Conservation (phyloP, 2,888 invertebrate genomes). For the Aquatica leii region DNA sequence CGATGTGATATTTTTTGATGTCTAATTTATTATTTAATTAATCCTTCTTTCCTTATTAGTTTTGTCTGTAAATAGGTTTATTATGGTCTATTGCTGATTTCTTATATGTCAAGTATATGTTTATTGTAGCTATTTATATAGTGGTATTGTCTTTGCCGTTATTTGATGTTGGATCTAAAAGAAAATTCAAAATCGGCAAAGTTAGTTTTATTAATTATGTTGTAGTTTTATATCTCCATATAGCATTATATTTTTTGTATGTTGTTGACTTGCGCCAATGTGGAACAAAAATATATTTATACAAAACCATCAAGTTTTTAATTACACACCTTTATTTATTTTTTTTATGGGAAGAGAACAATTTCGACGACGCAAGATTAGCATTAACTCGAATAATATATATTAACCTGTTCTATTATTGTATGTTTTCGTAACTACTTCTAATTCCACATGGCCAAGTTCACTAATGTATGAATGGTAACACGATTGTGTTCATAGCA, state of each 20-base stretch:
- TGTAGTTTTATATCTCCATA: conserved; percentile 53
- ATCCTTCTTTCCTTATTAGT: conserved; percentile 46
- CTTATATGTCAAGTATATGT: conserved; percentile 30
- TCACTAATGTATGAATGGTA: conserved; percentile 55
- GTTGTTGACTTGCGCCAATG: conserved; percentile 63
- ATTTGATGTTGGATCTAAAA: conserved; percentile 17
- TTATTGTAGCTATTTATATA: conserved; percentile 29
- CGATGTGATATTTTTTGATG: conserved; percentile 44
- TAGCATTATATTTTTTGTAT: conserved; percentile 62
- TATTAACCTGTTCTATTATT: conserved; percentile 35
- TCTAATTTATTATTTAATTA: conserved; percentile 37
- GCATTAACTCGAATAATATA: conserved; percentile 37
- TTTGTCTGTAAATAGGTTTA: conserved; percentile 20
- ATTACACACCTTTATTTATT: conserved; percentile 22
- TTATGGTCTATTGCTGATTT: conserved; percentile 26
- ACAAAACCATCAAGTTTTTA: conserved; percentile 51
- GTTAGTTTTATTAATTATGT: conserved; percentile 34
- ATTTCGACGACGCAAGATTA: conserved; percentile 19
- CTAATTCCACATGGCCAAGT: conserved; percentile 63
- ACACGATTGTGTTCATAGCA: conserved; percentile 56
- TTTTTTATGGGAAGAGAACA: conserved; percentile 10
- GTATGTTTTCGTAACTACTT: conserved; percentile 44
- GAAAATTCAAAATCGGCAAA: conserved; percentile 20
- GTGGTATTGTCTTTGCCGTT: conserved; percentile 23
- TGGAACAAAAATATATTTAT: conserved; percentile 63